Conservation (phyloP, 2,888 invertebrate genomes). For the Sthenelais limicola region DNA sequence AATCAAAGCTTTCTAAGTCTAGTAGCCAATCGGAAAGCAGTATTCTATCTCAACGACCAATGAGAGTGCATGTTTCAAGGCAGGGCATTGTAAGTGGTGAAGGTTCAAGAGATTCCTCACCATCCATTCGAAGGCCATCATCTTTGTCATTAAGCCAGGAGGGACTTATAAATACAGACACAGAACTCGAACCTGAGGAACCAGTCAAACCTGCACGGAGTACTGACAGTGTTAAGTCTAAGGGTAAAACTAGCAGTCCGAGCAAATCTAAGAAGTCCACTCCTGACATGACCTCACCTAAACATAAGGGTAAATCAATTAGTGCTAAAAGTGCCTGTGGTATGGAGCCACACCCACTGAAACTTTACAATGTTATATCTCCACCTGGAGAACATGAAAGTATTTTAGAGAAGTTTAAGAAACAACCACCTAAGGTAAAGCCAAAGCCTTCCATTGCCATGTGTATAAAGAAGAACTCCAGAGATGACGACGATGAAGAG, state of each 20-base stretch:
- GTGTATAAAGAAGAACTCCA: conserved; percentile 11
- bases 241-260: neutral
- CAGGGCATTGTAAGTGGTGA: neutral
- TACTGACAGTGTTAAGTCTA: neutral
- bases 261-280: conserved; percentile 14
- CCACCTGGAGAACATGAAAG: conserved; percentile 9
- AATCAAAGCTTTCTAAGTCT: conserved; percentile 1
- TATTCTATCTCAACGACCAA: conserved; percentile 21
- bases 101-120: conserved; percentile 6
- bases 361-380: conserved; percentile 25
- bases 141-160: conserved; percentile 17
- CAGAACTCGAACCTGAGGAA: conserved; percentile 1
- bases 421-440: conserved; percentile 25
- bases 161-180: neutral
- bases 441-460: conserved; percentile 23
- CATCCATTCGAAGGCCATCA: neutral
- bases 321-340: conserved; percentile 23
- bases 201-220: neutral
- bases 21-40: conserved; percentile 36
- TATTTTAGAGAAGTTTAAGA: conserved; percentile 20
- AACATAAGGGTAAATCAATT: conserved; percentile 31
- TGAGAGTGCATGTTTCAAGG: neutral
- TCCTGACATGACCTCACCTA: neutral
- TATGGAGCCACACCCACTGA: conserved; percentile 17
- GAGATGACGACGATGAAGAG: neutral